These are phyloP conservation scores for Pachyuromys duprasi DNA, from an alignment of 2,797 vertebrate species.

Conservation along the genomic window DNA sequence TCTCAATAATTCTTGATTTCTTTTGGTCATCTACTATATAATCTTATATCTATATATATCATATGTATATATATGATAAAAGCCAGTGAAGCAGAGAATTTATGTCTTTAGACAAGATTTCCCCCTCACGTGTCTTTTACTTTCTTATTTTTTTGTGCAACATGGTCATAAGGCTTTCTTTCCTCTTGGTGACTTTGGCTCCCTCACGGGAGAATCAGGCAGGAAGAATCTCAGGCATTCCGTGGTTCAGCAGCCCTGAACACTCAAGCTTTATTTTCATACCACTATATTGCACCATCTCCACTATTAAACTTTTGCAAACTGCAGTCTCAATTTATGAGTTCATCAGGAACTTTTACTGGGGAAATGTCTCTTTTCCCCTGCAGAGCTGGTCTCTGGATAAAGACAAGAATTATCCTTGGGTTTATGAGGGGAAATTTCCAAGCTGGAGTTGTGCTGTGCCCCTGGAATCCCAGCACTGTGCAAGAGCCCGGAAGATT, in stretches of 20 bases:
- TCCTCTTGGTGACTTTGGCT: conserved; percentile 56
- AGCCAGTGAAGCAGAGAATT: neutral
- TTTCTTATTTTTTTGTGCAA: conserved; percentile 38
- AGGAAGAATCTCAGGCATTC: conserved; percentile 50
- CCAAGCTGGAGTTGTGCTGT: neutral
- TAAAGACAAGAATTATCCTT: conserved; percentile 5
- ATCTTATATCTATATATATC: neutral
- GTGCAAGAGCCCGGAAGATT: neutral
- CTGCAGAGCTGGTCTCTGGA: neutral
- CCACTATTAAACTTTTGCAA: neutral
- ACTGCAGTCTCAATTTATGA: neutral
- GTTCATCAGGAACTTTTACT: neutral
- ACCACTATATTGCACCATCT: neutral
- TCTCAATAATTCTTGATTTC: neutral
- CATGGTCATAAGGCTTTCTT: conserved; percentile 6
- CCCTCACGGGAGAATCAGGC: conserved; percentile 37
- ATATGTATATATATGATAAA: neutral
- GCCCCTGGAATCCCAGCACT: neutral
- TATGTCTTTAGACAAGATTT: neutral
- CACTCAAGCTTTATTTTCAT: conserved; percentile 46
- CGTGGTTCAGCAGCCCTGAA: conserved; percentile 40
- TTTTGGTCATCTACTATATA: neutral
- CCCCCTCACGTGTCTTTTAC: neutral
- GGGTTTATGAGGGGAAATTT: conserved; percentile 42
- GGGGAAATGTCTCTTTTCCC: conserved; percentile 31